Conservation (phyloP, 2,113 vertebrate genomes). For the Odobenus rosmarus region DNA sequence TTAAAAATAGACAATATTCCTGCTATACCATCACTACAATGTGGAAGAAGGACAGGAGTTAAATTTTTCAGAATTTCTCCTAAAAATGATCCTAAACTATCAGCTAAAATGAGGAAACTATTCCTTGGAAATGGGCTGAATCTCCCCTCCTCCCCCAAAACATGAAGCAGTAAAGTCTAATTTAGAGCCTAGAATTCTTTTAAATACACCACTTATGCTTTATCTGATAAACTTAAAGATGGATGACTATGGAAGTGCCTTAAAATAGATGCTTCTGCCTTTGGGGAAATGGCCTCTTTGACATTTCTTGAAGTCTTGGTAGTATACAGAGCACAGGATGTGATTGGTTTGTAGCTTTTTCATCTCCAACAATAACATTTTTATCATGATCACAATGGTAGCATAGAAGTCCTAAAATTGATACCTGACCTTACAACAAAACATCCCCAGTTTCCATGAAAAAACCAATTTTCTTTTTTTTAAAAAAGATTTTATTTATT, state of each 20-base stretch:
- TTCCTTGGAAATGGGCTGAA: constrained; percentile 2
- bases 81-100: constrained; percentile 39
- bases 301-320: background rate
- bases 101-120: background rate
- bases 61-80: constrained; percentile 37
- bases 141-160: background rate
- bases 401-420: background rate
- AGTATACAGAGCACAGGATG: background rate
- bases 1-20: background rate
- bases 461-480: constrained; percentile 34
- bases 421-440: constrained; percentile 50
- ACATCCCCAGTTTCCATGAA: background rate
- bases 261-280: constrained; percentile 11
- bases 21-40: background rate
- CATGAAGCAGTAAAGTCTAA: background rate
- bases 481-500: background rate
- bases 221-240: constrained; percentile 31
- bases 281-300: constrained; percentile 6
- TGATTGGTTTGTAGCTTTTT: background rate
- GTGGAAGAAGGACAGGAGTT: background rate
- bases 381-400: background rate
- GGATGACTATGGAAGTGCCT: background rate
- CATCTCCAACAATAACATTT: constrained; percentile 37
- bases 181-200: background rate
- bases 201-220: background rate